Percentiles rank a stretch among this genome's conserved stretches.
phyloP scores from a whole-genome alignment of 37 sponge, comb jelly and placozoan genomes.

The Bolinopsis microptera region DNA sequence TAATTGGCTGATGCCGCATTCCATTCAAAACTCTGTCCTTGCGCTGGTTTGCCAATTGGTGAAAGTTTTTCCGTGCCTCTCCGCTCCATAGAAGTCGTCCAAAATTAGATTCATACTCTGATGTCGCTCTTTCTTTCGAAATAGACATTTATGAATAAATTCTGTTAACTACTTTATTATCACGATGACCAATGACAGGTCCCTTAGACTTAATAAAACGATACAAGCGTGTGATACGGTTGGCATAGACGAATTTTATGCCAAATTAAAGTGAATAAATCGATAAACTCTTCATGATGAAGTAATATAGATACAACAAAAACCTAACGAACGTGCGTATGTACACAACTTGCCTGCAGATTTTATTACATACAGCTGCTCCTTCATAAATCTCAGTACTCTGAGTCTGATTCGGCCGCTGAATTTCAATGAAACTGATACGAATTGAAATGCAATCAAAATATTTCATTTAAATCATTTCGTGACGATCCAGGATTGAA shows the following conservation, averaged over 20 bases:
- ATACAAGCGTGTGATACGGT: not conserved
- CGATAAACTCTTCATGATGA: not conserved
- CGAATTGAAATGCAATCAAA: no score
- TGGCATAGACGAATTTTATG: not conserved
- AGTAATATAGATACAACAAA: not conserved
- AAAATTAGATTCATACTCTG: slow-evolving; percentile 23
- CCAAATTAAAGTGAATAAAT: not conserved
- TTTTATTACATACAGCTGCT: no score
- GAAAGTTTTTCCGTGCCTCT: not conserved
- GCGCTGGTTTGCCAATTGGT: not conserved
- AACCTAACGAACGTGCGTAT: no score
- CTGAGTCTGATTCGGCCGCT: no score
- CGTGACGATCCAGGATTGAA: no score
- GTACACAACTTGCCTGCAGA: no score
- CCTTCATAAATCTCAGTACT: no score
- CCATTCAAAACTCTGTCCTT: not conserved
- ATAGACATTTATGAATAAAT: not conserved
- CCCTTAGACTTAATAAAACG: not conserved
- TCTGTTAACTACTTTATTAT: no score
- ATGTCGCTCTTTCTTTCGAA: not conserved
- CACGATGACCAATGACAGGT: no score
- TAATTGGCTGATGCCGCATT: not conserved
- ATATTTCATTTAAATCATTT: no score
- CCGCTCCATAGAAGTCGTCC: not conserved
- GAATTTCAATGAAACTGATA: no score